Percentiles rank a stretch among this genome's conserved stretches.
Evolutionary conservation across 2,888 invertebrate species (phyloP).

Genomic region (Diplolepis rosae): DNA sequence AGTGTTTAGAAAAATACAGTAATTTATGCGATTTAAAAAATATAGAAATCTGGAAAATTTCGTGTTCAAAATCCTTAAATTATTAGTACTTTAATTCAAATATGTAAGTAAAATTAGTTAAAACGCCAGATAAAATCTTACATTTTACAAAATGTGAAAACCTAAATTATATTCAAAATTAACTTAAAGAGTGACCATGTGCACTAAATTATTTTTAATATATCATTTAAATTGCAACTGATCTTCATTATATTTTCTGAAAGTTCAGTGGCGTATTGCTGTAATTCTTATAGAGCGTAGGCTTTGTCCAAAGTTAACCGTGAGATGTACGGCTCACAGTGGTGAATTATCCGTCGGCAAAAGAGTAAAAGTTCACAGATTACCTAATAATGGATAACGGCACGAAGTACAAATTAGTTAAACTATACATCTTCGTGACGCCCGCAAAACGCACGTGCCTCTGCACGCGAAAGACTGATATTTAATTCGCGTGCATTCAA

Average conservation of each 20-base stretch:
- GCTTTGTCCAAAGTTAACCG: conserved; percentile 3
- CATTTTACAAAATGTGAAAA: no score
- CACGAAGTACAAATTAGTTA: conserved; percentile 68
- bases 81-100: no score
- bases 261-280: not conserved
- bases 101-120: no score
- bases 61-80: no score
- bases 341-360: conserved; percentile 53
- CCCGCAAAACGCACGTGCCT: conserved; percentile 59
- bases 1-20: no score
- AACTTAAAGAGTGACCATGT: no score
- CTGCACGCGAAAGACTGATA: conserved; percentile 65
- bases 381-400: conserved; percentile 69
- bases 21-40: no score
- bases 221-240: no score
- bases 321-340: not conserved
- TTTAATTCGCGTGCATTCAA: conserved; percentile 64
- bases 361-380: conserved; percentile 61
- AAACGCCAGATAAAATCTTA: no score
- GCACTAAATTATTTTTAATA: no score
- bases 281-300: conserved; percentile 20
- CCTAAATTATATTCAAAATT: no score
- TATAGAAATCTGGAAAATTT: no score
- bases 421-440: conserved; percentile 68
- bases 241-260: not conserved